Evolutionary conservation across 2,113 vertebrate species (phyloP).

Genomic region (Tursiops truncatus): DNA sequence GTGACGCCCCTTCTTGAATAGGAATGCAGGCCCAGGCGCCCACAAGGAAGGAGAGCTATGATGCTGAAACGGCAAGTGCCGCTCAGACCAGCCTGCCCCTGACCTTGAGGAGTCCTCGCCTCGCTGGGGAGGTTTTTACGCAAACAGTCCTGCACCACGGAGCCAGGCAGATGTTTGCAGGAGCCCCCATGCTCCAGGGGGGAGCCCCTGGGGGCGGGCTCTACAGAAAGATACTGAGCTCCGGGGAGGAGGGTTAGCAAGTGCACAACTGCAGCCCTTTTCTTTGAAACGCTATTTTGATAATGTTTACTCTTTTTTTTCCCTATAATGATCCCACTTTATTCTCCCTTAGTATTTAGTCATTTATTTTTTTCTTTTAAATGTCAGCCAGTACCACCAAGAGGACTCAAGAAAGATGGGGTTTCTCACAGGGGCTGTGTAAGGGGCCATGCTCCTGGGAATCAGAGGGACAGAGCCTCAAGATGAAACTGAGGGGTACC

Average conservation of each 20-base stretch:
- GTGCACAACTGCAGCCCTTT: neutral
- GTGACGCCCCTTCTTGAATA: neutral
- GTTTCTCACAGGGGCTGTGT: neutral
- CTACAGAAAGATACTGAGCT: neutral
- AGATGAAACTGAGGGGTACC: neutral
- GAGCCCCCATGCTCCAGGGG: neutral
- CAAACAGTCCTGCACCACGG: neutral
- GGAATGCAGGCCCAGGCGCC: neutral
- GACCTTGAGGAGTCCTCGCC: neutral
- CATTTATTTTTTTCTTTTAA: neutral
- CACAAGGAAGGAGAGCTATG: neutral
- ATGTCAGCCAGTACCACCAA: neutral
- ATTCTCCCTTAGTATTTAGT: neutral
- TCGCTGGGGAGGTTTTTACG: neutral
- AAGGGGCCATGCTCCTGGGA: neutral
- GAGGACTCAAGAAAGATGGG: neutral
- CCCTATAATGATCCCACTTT: constrained; percentile 29
- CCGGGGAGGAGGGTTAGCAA: neutral
- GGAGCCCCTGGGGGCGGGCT: neutral
- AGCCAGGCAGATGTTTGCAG: neutral
- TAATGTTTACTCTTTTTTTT: neutral
- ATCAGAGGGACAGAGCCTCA: neutral
- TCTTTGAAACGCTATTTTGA: neutral
- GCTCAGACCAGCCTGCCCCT: neutral
- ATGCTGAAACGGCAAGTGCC: neutral